Base-by-base conservation (phyloP, 2,113 vertebrate species). In the Ptyas mucosa region DNA sequence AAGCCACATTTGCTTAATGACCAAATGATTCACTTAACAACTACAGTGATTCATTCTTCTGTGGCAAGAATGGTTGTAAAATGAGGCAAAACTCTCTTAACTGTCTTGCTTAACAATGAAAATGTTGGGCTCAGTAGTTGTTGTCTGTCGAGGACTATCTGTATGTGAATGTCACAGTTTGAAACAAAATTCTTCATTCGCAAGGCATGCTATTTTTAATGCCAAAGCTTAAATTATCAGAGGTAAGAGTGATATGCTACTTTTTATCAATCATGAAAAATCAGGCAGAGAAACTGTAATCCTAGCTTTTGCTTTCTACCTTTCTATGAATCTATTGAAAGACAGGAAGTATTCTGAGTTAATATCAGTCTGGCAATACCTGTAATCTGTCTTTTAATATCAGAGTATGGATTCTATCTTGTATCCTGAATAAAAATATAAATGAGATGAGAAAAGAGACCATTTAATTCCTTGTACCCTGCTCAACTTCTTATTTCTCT, bases 331-430 rank as follows among this genome's bases (percentile, higher is more conserved):
- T 20, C 49, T 94, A 2, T 53, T 85, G 52, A 23, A 75, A 87
- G 49, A 20, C 55, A 55, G 57, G 64, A 89, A 81, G 89, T 55
- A 92, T 34, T 88, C 54, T 26, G 26, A 55, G 34, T 81, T 55
- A 8, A 46, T 52, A 85, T 89, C n/a, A 92, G 54, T 24, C 21
- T 75, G 3, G 57, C 85, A 89, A 26, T 6, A 64, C 9, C 12
- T 69, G 29, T 69, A 21, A 0, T 0, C 5, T 0, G 0, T 87
- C 54, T 8, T 43, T 64, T 94, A 92, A 9, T 64, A 93, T 88
- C n/a, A 15, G 93, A 43, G 46, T 0, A 0, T 34, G 0, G 0
- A 23, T 91, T 18, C 7, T 81, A 29, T 53, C 26, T 87, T 92
- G 61, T 91, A n/a, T 87, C 93, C 61, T 26, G 55, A n/a, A 53